These are phyloP conservation scores for Bucco capensis DNA, from an alignment of 2,113 vertebrate genomes.

Conservation along the genomic window DNA sequence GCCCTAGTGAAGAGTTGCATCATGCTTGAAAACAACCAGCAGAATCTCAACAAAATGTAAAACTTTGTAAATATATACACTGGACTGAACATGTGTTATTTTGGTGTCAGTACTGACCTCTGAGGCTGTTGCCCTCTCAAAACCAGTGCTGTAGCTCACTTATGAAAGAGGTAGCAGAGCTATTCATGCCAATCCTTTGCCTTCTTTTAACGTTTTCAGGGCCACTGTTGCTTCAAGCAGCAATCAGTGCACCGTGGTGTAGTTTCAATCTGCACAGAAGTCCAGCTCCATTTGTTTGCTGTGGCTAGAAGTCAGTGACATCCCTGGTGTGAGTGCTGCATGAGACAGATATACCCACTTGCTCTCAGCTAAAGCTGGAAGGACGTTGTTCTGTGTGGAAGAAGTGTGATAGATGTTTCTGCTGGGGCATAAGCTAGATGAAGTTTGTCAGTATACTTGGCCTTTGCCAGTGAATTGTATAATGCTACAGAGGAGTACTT, in stretches of 20 bases:
- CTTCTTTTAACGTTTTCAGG: not conserved
- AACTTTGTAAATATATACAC: not conserved
- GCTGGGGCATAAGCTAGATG: not conserved
- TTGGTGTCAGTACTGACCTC: not conserved
- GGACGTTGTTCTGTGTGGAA: not conserved
- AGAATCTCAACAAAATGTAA: not conserved
- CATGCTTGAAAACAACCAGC: not conserved
- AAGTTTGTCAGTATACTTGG: not conserved
- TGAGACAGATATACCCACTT: accelerated
- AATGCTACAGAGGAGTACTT: not conserved
- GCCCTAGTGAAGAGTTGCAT: not conserved
- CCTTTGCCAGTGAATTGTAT: not conserved
- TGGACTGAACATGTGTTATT: not conserved
- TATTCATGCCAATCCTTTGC: not conserved
- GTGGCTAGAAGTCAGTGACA: no score
- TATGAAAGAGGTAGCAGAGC: not conserved
- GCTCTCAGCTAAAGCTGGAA: not conserved
- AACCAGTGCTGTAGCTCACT: not conserved
- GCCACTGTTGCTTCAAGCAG: not conserved
- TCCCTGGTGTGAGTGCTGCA: not conserved
- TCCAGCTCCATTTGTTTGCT: not conserved
- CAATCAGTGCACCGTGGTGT: accelerated
- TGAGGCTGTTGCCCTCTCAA: not conserved
- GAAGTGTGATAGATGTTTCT: not conserved
- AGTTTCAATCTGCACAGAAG: not conserved